A percentile compares a stretch with the other conserved stretches of the same genome.
phyloP scores from a whole-genome alignment of 2,797 vertebrate species.

The Lycodopsis pacificus region DNA sequence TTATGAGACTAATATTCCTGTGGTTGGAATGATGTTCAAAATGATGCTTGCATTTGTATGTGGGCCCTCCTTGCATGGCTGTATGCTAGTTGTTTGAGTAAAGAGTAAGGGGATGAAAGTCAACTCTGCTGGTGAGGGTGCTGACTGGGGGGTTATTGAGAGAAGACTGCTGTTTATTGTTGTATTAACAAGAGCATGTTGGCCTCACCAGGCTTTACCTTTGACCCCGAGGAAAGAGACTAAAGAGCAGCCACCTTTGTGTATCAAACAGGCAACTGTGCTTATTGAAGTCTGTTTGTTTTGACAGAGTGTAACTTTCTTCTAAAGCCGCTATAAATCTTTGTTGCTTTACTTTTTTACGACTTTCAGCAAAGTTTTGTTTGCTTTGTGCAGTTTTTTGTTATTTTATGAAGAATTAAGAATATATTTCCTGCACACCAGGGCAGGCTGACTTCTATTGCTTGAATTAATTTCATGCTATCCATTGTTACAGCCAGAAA shows the following conservation, averaged over 20 bases:
- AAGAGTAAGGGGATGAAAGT: conserved; percentile 55
- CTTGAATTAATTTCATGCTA: conserved; percentile 33
- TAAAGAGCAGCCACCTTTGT: conserved; percentile 54
- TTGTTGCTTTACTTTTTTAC: conserved; percentile 21
- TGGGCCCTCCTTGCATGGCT: background rate
- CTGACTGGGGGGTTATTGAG: conserved; percentile 61
- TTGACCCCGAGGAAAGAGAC: conserved; percentile 74
- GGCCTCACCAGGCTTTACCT: conserved; percentile 77
- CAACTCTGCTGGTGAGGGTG: conserved; percentile 50
- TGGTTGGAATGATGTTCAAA: conserved; percentile 19
- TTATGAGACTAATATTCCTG: conserved; percentile 19
- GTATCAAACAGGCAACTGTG: conserved; percentile 53
- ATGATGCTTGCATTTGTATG: conserved; percentile 4
- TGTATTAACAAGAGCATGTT: conserved; percentile 84
- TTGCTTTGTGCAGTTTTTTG: background rate
- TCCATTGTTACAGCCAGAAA: conserved; percentile 34
- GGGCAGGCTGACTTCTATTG: conserved; percentile 17
- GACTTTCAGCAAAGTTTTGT: background rate
- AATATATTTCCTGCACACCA: conserved; percentile 14
- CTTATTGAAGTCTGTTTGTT: conserved; percentile 64
- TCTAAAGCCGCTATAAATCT: conserved; percentile 11
- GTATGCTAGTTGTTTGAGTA: conserved; percentile 39
- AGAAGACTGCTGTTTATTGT: conserved; percentile 83
- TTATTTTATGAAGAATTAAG: conserved; percentile 16
- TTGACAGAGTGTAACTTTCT: conserved; percentile 41